Evolutionary conservation across 2,797 vertebrate species (phyloP).

Genomic region (Phalanger gymnotis): DNA sequence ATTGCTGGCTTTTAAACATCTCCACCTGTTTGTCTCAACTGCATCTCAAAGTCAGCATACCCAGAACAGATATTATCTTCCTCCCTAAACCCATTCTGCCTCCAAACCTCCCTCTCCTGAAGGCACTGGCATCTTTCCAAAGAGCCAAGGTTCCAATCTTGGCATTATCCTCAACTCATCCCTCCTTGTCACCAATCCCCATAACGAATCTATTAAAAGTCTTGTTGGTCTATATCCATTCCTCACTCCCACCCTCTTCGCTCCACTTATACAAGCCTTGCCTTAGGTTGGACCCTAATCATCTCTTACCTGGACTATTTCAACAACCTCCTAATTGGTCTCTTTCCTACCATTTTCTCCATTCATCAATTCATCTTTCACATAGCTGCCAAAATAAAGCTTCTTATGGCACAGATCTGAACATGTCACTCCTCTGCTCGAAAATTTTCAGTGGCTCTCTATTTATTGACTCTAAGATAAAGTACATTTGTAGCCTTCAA

Average conservation of each 20-base stretch:
- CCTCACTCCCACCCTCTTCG: background rate
- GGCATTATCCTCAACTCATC: background rate
- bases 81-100: background rate
- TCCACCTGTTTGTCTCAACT: no score
- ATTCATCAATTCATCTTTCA: no score
- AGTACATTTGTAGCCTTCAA: no score
- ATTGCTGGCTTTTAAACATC: no score
- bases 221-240: background rate
- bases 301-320: background rate
- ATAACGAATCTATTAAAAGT: background rate
- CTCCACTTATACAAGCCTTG: background rate
- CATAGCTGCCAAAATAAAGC: no score
- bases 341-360: no score
- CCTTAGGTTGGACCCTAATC: background rate
- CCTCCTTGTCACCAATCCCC: background rate
- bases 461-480: no score
- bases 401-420: no score
- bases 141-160: background rate
- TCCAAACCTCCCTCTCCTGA: background rate
- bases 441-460: no score
- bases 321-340: background rate
- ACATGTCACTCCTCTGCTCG: no score
- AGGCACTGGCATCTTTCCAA: background rate
- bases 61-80: background rate
- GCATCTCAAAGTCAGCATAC: no score